Conservation (phyloP, 2,113 vertebrate species). For the Conger conger region DNA sequence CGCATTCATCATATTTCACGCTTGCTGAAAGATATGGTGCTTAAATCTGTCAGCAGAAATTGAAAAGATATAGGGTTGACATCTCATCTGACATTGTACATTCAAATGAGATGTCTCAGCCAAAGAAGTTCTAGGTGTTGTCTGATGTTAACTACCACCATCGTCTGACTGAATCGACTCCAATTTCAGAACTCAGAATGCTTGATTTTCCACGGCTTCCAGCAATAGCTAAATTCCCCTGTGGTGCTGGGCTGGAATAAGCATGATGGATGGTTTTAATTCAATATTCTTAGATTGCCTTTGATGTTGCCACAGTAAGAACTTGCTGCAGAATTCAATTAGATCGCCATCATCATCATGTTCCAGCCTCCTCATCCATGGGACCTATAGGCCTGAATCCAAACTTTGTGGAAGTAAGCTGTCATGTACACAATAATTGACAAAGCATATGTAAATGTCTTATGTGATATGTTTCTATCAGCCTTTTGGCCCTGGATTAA, state of each 20-base stretch:
- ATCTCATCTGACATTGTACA: background rate
- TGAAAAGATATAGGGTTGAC: background rate
- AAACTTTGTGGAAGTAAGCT: constrained; percentile 43
- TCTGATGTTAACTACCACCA: constrained; percentile 45
- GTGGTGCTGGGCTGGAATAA: constrained; percentile 56
- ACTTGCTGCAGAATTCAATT: constrained; percentile 67
- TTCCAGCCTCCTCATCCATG: constrained; percentile 54
- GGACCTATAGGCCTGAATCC: constrained; percentile 38
- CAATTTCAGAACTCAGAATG: constrained; percentile 49
- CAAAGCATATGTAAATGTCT: background rate
- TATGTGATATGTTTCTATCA: background rate
- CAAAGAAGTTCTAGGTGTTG: constrained; percentile 30
- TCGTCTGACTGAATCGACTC: constrained; percentile 55
- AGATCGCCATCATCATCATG: constrained; percentile 58
- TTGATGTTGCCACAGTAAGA: constrained; percentile 65
- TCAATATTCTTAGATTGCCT: constrained; percentile 62
- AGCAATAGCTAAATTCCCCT: constrained; percentile 54
- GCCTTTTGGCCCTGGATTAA: background rate
- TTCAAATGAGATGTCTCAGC: constrained; percentile 2
- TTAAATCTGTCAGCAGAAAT: background rate
- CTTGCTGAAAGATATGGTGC: background rate
- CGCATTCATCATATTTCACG: background rate
- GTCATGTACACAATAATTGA: constrained; percentile 16
- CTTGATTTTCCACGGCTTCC: constrained; percentile 42
- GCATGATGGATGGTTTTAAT: constrained; percentile 76